Evolutionary conservation across 2,888 invertebrate species (phyloP), one percentile per base, ranked within the genome.

Genomic region (Didymodactylos carnosus): DNA sequence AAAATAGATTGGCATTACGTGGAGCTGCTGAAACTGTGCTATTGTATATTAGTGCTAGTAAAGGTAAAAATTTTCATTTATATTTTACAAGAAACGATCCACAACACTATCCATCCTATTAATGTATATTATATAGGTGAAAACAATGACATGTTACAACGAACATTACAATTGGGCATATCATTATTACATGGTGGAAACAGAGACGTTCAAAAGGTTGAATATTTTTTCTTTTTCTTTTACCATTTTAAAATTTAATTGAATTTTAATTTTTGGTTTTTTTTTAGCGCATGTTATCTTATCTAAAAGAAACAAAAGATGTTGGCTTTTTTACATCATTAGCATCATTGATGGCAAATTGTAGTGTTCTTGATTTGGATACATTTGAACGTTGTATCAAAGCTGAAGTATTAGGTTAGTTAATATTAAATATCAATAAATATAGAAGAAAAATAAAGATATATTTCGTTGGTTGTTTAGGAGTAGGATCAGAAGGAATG

Each of bases 251-350:
- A 10, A 8, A 2, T 25, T 27, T 14, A 19, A 29, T 16, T 27
- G 27, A 19, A 29, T 14, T 53, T 53, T 11, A 53, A 29, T 29
- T n/a, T n/a, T n/a, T n/a, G n/a, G n/a, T n/a, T 29, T 7, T 16
- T 62, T 62, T 62, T 4, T 62, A 62, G 88, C 91, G 91, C 75
- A 97, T 98, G 94, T 84, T 98, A 77, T 93, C 95, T 81, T 95
- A 98, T 81, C 85, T 99, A 43, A 97, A 97, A 83, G 95, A 97
- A 82, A 99, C 98, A 84, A 97, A 98, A 81, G 98, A 99, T 83
- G 97, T 98, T 0, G 95, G 97, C 0, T 99, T 99, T 87, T 99
- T 99, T 86, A 95, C 95, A 0, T 97, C 98, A 0, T 91, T 99
- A 76, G 94, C 97, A 77, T 97, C 97, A 10, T 87, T 99, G 19